These are phyloP conservation scores for Callosobruchus maculatus DNA, from an alignment of 2,888 invertebrate genomes.

Conservation along the genomic window DNA sequence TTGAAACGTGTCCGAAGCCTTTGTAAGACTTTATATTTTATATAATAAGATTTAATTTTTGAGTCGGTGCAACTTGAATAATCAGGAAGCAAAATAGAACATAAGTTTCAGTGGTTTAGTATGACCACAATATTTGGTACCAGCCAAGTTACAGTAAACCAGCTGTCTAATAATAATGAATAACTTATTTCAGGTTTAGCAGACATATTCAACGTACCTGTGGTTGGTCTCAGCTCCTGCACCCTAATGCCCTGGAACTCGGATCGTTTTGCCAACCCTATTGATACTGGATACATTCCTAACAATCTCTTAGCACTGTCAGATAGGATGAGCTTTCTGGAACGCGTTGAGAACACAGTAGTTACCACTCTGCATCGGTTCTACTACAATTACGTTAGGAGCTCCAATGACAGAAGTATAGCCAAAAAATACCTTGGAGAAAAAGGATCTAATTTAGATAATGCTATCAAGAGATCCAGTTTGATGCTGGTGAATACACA, in stretches of 20 bases:
- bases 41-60: too few species aligned
- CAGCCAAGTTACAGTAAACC: too few species aligned
- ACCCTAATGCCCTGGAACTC: slow-evolving; percentile 46
- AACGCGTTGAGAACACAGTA: slow-evolving; percentile 48
- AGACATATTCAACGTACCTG: slow-evolving; percentile 59
- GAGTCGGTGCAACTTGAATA: too few species aligned
- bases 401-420: slow-evolving; percentile 25
- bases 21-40: too few species aligned
- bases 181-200: slow-evolving; percentile 49
- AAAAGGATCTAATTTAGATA: slow-evolving; percentile 37
- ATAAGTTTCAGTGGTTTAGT: too few species aligned
- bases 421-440: slow-evolving; percentile 35
- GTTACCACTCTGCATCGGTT: slow-evolving; percentile 23
- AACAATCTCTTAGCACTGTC: slow-evolving; percentile 47
- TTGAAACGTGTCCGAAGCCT: too few species aligned
- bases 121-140: too few species aligned
- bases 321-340: slow-evolving; percentile 39
- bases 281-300: slow-evolving; percentile 51
- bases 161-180: too few species aligned
- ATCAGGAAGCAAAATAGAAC: too few species aligned
- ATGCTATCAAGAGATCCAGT: slow-evolving; percentile 49
- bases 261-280: slow-evolving; percentile 51
- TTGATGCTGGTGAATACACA: slow-evolving; percentile 52
- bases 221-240: slow-evolving; percentile 52
- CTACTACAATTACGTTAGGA: slow-evolving; percentile 26